Evolutionary conservation across 2,797 vertebrate species (phyloP), one percentile per base, ranked within the genome.

Genomic region (Micromesistius poutassou): DNA sequence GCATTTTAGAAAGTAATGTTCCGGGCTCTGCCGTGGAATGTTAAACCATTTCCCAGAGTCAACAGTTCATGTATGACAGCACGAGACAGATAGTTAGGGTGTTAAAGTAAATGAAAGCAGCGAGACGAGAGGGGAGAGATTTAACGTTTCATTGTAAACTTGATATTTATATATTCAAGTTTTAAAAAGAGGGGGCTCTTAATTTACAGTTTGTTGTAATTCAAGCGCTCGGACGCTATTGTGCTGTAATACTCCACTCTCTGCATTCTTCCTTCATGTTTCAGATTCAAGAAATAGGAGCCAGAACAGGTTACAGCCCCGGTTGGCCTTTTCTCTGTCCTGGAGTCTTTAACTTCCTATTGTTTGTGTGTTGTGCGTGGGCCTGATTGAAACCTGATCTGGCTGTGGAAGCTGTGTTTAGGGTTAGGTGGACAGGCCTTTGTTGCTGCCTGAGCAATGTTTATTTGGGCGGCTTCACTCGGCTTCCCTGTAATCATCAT

Each of bases 401-500:
- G 46, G 86, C 22, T 22, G 82, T 87, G 87, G 90, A 91, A 90
- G 89, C 92, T 90, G 90, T 92, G 91, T 93, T 93, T 93, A 90
- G 91, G 91, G 89, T 92, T 90, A 93, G 90, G 91, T 90, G 91
- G 92, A 92, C 91, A 88, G 90, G 90, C 90, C 88, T 91, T 91
- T 92, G 91, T 91, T 89, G 90, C 87, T 19, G 55, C 55, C 55
- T 62, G 55, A 62, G 55, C 55, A 19, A 62, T 62, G 55, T 62
- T 62, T 62, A 62, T 62, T 62, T 62, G 55, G 91, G 92, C 89
- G 87, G 90, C 87, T 90, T 93, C 90, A 91, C 83, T 91, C 87
- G 88, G 88, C 90, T 91, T 90, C 92, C 88, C 93, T 92, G 90
- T 93, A 93, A 93, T 94, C 92, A 93, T 92, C 87, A 85, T 88